Evolutionary conservation across 2,797 vertebrate genomes (phyloP).

Genomic region (Trematomus bernacchii): DNA sequence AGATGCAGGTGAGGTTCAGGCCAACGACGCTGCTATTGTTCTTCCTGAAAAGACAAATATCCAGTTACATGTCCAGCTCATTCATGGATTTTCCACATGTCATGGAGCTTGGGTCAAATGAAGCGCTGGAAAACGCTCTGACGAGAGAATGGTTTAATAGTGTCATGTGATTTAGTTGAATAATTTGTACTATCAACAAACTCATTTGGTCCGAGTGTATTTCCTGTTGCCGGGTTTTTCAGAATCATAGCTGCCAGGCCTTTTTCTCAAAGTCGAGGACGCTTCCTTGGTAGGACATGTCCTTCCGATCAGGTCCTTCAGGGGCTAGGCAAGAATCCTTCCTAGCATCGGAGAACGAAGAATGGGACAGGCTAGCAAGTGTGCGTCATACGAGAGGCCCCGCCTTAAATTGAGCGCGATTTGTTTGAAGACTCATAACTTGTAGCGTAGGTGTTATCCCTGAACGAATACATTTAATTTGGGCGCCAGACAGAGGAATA

Average conservation of each 20-base stretch:
- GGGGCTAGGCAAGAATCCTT: too few species aligned
- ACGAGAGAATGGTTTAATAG: neutral
- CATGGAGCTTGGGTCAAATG: slow-evolving; percentile 53
- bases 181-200: slow-evolving; percentile 1
- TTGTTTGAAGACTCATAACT: too few species aligned
- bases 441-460: too few species aligned
- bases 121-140: slow-evolving; percentile 55
- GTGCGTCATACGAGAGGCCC: too few species aligned
- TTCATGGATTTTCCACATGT: slow-evolving; percentile 59
- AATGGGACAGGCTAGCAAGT: too few species aligned
- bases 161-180: neutral
- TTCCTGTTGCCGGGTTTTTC: slow-evolving; percentile 11
- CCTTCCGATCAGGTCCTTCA: too few species aligned
- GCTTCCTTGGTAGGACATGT: too few species aligned
- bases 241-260: neutral
- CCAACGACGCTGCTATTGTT: slow-evolving; percentile 61
- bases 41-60: slow-evolving; percentile 70
- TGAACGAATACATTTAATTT: too few species aligned
- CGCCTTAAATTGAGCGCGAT: too few species aligned
- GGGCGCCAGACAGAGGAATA: too few species aligned
- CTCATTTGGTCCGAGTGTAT: neutral
- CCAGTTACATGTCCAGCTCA: slow-evolving; percentile 69
- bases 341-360: too few species aligned
- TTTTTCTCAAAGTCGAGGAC: too few species aligned
- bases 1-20: slow-evolving; percentile 48